phyloP scores from a whole-genome alignment of 35 echinoderm and acorn worm genomes.

The Diadema setosum region DNA sequence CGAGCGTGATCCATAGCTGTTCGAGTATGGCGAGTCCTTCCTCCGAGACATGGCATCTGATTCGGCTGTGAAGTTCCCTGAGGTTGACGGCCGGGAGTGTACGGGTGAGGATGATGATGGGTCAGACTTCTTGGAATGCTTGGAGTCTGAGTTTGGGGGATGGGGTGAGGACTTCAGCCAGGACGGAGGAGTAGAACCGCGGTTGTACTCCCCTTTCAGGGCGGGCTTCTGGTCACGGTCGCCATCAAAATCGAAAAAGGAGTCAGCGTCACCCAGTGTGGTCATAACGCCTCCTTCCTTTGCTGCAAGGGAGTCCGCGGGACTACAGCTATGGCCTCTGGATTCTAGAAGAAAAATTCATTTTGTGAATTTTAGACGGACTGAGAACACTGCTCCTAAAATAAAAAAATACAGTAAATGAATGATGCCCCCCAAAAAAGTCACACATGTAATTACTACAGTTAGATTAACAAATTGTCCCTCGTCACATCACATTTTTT shows the following conservation, averaged over 20 bases:
- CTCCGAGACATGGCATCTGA: slow-evolving; percentile 28
- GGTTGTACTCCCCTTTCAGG: slow-evolving; percentile 53
- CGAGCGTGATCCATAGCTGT: not conserved
- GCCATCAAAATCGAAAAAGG: slow-evolving; percentile 47
- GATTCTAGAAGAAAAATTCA: too few relatives aligned
- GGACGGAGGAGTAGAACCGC: not conserved
- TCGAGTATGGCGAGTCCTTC: not conserved
- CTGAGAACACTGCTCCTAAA: too few relatives aligned
- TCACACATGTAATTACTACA: too few relatives aligned
- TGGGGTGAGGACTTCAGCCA: too few relatives aligned
- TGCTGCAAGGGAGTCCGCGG: too few relatives aligned
- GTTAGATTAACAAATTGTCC: too few relatives aligned
- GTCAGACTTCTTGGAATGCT: not conserved
- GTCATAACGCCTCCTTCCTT: too few relatives aligned
- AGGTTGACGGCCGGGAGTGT: not conserved
- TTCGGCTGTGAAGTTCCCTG: slow-evolving; percentile 36
- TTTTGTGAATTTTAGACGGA: too few relatives aligned
- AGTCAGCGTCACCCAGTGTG: not conserved
- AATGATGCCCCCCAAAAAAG: too few relatives aligned
- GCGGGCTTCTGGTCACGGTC: slow-evolving; percentile 10
- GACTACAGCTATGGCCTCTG: too few relatives aligned
- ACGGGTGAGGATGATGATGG: not conserved
- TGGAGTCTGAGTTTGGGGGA: not conserved
- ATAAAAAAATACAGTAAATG: too few relatives aligned
- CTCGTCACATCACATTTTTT: too few relatives aligned